Base-by-base conservation (phyloP, 2,888 invertebrate genomes). In the Mesorhabditis sp. region DNA sequence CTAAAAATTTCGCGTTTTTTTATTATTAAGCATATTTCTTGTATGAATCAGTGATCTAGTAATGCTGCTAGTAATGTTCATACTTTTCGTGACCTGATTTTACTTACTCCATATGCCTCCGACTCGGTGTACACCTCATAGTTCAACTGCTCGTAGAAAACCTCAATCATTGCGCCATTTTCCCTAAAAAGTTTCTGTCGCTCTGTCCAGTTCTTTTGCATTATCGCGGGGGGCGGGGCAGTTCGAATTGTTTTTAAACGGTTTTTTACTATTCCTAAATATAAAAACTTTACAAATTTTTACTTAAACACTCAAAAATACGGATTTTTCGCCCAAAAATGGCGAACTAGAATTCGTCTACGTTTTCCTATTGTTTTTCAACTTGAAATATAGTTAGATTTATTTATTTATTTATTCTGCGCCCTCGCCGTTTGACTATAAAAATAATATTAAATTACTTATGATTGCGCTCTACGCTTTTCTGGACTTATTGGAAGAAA, bases 111-210 rank as follows among this genome's bases (percentile, higher is more conserved):
- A 69, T 84, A 84, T 4, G 83, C 83, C 69, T 82, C 82, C 4
- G 79, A 79, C 61, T 83, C 83, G 0, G 74, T 73, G 4, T 83
- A 66, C 41, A 80, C 74, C 74, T 84, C 83, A 69, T 78, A 83
- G 58, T 84, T 83, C 65, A 83, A 74, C 0, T 80, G 82, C 65
- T 83, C 83, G 68, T 82, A 83, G 70, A 84, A 83, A 4, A 84
- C 82, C 71, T 84, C 84, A 15, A 84, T 67, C 81, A 84, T 82
- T 4, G 83, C 83, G 0, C 82, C 84, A 71, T 84, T 82, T 68
- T 83, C 82, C 71, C 82, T 82, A 72, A 42, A 82, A 44, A 28
- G 13, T 41, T 41, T 41, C 15, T 45, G 0, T 44, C 58, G 2
- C n/a, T 45, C n/a, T 50, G 58, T 13, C 2, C 10, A 2, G 15